Percentiles rank a stretch among this genome's conserved stretches.
These are phyloP conservation scores for Acridotheres tristis DNA, from an alignment of 2,797 vertebrate genomes.

Conservation along the genomic window DNA sequence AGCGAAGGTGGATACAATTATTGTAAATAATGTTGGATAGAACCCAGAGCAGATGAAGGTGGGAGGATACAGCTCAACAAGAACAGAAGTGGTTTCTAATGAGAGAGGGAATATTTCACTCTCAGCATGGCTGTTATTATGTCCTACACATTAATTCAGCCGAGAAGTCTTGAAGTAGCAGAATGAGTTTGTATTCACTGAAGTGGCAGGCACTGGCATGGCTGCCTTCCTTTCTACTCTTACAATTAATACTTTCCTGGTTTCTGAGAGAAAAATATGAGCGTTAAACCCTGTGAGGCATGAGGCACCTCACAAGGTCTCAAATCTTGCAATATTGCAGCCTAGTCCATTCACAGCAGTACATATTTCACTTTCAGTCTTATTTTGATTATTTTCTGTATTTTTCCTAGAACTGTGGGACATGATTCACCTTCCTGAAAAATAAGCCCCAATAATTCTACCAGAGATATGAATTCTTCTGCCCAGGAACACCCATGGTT, in stretches of 20 bases:
- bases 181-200: background rate
- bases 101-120: conserved; percentile 52
- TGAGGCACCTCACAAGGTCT: background rate
- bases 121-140: conserved; percentile 59
- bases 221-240: background rate
- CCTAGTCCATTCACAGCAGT: background rate
- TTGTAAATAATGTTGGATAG: conserved; percentile 57
- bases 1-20: conserved; percentile 54
- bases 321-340: background rate
- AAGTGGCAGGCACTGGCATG: background rate
- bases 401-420: background rate
- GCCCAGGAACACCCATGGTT: background rate
- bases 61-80: conserved; percentile 60
- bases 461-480: background rate
- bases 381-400: background rate
- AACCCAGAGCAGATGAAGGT: conserved; percentile 44
- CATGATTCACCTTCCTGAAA: background rate
- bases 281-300: background rate
- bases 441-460: background rate
- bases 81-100: conserved; percentile 67
- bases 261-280: background rate
- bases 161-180: conserved; percentile 15
- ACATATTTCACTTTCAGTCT: background rate
- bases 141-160: conserved; percentile 54
- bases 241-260: background rate